A percentile compares a stretch with the other conserved stretches of the same genome.
phyloP scores from a whole-genome alignment of 2,113 vertebrate genomes.

The Cyprinodon variegatus region DNA sequence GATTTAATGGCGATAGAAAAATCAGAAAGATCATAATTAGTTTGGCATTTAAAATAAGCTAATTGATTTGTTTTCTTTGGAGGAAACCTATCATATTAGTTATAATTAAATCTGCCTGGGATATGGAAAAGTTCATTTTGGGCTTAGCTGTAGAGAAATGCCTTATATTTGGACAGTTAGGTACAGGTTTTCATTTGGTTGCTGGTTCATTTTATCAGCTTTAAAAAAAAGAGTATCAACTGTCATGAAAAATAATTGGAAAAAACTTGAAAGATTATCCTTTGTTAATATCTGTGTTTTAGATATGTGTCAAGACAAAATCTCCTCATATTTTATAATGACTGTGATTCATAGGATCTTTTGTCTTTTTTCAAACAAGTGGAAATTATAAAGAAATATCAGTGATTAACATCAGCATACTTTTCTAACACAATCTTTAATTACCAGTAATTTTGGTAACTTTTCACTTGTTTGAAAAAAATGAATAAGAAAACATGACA shows the following conservation, averaged over 20 bases:
- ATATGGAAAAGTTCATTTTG: not conserved
- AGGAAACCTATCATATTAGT: too few species aligned
- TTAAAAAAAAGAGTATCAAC: not conserved
- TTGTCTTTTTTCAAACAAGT: constrained; percentile 4
- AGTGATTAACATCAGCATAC: not conserved
- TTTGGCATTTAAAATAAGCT: too few species aligned
- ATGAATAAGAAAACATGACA: not conserved
- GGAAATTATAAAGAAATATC: not conserved
- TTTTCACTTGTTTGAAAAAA: constrained; percentile 15
- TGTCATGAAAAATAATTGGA: not conserved
- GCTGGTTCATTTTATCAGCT: not conserved
- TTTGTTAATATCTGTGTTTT: not conserved
- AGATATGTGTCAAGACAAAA: not conserved
- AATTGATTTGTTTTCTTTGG: too few species aligned
- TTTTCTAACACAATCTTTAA: not conserved
- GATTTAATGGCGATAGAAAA: too few species aligned
- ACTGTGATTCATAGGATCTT: constrained; percentile 3
- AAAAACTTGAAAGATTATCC: not conserved
- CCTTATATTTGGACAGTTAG: not conserved
- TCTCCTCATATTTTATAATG: not conserved
- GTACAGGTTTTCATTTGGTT: not conserved
- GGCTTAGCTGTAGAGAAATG: not conserved
- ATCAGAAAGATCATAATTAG: too few species aligned
- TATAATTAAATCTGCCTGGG: not conserved
- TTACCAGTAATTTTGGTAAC: not conserved